Conservation (phyloP, 2,797 vertebrate genomes). For the Luscinia luscinia region DNA sequence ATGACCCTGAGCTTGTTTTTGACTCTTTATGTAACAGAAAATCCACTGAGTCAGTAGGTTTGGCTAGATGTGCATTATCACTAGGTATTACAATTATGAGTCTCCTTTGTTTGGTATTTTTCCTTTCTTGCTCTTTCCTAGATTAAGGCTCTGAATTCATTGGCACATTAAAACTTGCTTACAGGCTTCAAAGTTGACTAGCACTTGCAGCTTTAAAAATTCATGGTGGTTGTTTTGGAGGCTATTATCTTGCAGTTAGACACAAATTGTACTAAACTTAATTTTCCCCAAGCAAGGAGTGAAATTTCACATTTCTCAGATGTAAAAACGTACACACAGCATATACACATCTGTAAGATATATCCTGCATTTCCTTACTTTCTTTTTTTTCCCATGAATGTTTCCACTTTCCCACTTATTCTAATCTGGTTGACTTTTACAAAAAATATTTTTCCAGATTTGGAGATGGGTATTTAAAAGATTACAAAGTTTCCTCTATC, state of each 20-base stretch:
- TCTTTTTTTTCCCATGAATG: background rate
- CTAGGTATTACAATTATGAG: background rate
- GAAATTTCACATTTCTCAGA: background rate
- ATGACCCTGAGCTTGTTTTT: background rate
- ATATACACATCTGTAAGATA: fast-evolving
- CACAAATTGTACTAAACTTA: background rate
- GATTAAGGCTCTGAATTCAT: background rate
- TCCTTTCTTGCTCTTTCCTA: background rate
- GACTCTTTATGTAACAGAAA: background rate
- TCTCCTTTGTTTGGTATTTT: background rate
- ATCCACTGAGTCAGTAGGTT: background rate
- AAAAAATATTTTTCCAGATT: background rate
- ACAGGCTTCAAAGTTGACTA: background rate
- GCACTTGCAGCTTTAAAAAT: background rate
- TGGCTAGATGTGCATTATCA: background rate
- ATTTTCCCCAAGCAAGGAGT: background rate
- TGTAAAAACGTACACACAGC: fast-evolving
- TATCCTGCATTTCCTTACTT: background rate
- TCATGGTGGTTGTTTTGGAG: background rate
- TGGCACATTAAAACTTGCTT: background rate
- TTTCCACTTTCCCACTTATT: background rate
- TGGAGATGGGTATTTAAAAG: background rate
- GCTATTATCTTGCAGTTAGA: background rate
- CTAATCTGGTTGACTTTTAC: background rate
- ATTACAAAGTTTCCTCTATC: background rate